Evolutionary conservation across 2,888 invertebrate genomes (phyloP).

Genomic region (Venustoraphidia nigricollis): DNA sequence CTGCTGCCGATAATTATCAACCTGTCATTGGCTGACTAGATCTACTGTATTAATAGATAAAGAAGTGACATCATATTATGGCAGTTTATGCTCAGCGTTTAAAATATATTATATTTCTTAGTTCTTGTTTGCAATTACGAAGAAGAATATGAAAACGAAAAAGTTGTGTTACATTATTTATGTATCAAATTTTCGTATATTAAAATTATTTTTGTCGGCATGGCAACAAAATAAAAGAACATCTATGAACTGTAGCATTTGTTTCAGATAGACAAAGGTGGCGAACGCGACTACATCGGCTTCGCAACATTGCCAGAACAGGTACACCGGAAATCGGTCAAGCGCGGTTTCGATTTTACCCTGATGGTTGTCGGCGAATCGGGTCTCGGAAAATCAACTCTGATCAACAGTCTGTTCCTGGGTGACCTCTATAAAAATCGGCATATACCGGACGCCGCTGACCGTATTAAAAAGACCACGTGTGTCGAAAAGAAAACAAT

Average conservation of each 20-base stretch:
- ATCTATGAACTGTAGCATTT: constrained; percentile 2
- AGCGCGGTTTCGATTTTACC: constrained; percentile 92
- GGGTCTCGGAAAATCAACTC: constrained; percentile 86
- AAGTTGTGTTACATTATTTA: too few species aligned
- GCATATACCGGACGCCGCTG: constrained; percentile 50
- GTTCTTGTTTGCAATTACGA: too few species aligned
- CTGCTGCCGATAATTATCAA: too few species aligned
- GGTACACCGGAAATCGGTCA: constrained; percentile 91
- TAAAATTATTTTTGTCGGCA: too few species aligned
- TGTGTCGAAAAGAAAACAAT: constrained; percentile 66
- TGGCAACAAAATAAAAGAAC: too few species aligned
- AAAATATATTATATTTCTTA: too few species aligned
- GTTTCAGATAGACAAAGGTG: constrained; percentile 18
- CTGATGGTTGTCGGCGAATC: constrained; percentile 93
- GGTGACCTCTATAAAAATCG: constrained; percentile 85
- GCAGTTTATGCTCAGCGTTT: too few species aligned
- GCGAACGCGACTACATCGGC: constrained; percentile 74
- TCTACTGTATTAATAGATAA: too few species aligned
- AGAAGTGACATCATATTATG: too few species aligned
- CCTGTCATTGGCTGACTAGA: too few species aligned
- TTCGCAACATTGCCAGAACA: constrained; percentile 93
- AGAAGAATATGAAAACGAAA: too few species aligned
- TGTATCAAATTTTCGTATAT: too few species aligned
- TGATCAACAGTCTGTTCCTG: constrained; percentile 86
- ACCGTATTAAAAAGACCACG: constrained; percentile 49